Evolutionary conservation across 2,888 invertebrate genomes (phyloP).

Genomic region (Aphodius sticticus): DNA sequence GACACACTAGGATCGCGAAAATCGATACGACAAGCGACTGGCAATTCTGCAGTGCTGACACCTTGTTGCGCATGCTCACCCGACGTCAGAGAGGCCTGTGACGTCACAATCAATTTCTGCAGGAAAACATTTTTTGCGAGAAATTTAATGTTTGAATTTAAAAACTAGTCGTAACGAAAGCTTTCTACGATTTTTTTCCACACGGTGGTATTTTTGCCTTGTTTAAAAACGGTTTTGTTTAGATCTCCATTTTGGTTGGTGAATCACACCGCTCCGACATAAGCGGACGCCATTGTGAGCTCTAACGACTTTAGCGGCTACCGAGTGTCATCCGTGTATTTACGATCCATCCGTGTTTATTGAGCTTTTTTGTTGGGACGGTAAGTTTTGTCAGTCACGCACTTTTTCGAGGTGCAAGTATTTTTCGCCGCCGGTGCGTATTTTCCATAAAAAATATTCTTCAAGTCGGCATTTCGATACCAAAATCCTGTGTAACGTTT

Average conservation of each 20-base stretch:
- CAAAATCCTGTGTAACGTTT: constrained; percentile 75
- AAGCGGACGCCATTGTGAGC: constrained; percentile 85
- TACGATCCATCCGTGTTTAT: constrained; percentile 72
- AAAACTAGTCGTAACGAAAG: constrained; percentile 22
- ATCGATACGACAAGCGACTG: constrained; percentile 78
- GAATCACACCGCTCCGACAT: constrained; percentile 57
- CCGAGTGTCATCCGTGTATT: constrained; percentile 74
- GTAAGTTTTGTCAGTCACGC: constrained; percentile 51
- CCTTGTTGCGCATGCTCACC: constrained; percentile 61
- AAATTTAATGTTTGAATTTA: constrained; percentile 38
- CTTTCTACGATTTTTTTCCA: constrained; percentile 35
- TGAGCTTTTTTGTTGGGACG: constrained; percentile 60
- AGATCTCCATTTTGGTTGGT: constrained; percentile 33
- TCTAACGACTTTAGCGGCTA: constrained; percentile 76
- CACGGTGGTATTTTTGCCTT: neutral
- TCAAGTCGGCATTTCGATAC: constrained; percentile 69
- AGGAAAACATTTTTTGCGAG: constrained; percentile 41
- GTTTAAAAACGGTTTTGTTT: constrained; percentile 30
- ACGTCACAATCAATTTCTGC: constrained; percentile 50
- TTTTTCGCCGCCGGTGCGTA: constrained; percentile 60
- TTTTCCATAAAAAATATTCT: constrained; percentile 59
- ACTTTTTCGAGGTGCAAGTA: constrained; percentile 51
- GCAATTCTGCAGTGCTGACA: constrained; percentile 70
- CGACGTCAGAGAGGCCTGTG: constrained; percentile 56
- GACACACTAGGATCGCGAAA: constrained; percentile 71